phyloP scores from a whole-genome alignment of 2,888 invertebrate genomes.

The Xylota segnis region DNA sequence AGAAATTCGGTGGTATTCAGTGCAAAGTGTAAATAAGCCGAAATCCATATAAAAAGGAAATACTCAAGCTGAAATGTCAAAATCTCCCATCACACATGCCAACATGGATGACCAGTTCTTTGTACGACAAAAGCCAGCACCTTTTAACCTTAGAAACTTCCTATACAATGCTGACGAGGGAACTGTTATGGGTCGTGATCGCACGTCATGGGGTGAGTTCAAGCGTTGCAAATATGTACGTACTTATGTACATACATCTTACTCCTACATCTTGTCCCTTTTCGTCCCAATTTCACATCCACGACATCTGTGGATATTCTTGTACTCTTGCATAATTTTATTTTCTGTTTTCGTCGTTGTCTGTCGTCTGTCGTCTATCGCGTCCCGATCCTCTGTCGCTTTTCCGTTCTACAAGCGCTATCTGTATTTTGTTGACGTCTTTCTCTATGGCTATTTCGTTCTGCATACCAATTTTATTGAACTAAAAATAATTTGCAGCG shows the following conservation, averaged over 20 bases:
- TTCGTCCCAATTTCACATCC: background rate
- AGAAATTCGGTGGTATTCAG: background rate
- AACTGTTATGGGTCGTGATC: slow-evolving; percentile 87
- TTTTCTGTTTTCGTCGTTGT: slow-evolving; percentile 19
- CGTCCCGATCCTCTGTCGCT: slow-evolving; percentile 8
- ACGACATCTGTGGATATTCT: background rate
- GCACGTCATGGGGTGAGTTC: slow-evolving; percentile 88
- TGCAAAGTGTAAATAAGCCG: background rate
- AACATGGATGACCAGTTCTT: slow-evolving; percentile 81
- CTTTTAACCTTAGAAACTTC: slow-evolving; percentile 81
- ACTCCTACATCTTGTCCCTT: background rate
- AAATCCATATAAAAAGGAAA: slow-evolving; percentile 1
- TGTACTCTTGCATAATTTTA: slow-evolving; percentile 64
- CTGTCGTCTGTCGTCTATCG: too few relatives aligned
- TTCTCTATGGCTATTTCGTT: slow-evolving; percentile 7
- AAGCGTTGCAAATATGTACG: background rate
- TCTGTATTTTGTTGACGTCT: slow-evolving; percentile 53
- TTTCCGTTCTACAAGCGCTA: slow-evolving; percentile 36
- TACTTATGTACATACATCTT: background rate
- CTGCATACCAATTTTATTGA: slow-evolving; percentile 38
- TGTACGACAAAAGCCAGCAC: slow-evolving; percentile 81
- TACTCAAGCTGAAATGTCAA: slow-evolving; percentile 80
- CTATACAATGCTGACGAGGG: slow-evolving; percentile 87
- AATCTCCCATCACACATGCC: slow-evolving; percentile 79
- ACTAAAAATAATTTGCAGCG: slow-evolving; percentile 61